Evolutionary conservation across 1,140 invertebrate genomes (phyloP), one percentile per base, ranked within the genome.

Genomic region (Pristionchus pacificus): DNA sequence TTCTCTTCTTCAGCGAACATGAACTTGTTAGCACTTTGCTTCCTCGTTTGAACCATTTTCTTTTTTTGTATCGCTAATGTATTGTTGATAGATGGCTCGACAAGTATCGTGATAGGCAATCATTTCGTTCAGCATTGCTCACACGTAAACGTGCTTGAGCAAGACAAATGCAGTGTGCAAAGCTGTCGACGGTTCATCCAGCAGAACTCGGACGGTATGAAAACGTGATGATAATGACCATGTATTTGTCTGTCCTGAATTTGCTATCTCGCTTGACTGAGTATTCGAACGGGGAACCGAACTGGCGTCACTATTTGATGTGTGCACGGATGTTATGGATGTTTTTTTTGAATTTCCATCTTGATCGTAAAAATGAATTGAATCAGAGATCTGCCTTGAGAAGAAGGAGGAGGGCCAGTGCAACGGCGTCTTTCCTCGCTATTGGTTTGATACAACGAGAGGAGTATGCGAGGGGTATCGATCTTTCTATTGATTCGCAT

Each of bases 351-450:
- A n/a, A n/a, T n/a, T n/a, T n/a, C n/a, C n/a, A n/a, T n/a, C n/a
- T n/a, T n/a, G n/a, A n/a, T n/a, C n/a, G n/a, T n/a, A n/a, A n/a
- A n/a, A n/a, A n/a, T n/a, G n/a, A n/a, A n/a, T n/a, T n/a, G n/a
- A n/a, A n/a, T 49, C 24, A 82, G 81, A 83, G 74, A 83, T 83
- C 65, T 83, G 81, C 61, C 76, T 75, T 61, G 82, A 83, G 71
- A 79, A 84, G 32, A 84, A 83, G 61, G 77, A 83, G 70, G 72
- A 77, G 63, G 89, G 89, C 6, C 84, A 86, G 65, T 90, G 89
- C 74, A 81, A 85, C 13, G 89, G 88, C 1, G 77, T 86, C 1
- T 86, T 89, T 58, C 86, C 86, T 1, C 84, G 89, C 28, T 89
- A 86, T 83, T 87, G 84, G 78, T 89, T 84, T 78, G 88, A 90